Base-by-base conservation (phyloP, 2,797 vertebrate species). In the Threskiornis aethiopicus region DNA sequence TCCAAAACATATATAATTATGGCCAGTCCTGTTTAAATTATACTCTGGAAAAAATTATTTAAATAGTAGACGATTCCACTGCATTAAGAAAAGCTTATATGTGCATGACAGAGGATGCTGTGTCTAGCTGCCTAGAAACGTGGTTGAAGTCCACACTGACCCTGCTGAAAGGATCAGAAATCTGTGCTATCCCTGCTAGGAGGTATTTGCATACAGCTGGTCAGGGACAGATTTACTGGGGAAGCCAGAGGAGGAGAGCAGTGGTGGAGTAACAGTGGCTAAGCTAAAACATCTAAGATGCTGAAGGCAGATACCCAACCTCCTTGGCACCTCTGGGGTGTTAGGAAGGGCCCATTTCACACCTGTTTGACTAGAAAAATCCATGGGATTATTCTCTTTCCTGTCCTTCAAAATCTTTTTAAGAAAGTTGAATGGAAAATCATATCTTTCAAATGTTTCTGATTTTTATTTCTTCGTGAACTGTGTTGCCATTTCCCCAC, bases 1-100 rank as follows among this genome's bases (percentile, higher is more conserved):
- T 96, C 76, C 66, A 84, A 94, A 92, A 73, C 57, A 71, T 91
- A 69, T 59, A 89, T 89, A 92, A 95, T 96, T 95, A 89, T 77
- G 49, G 84, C 57, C 25, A 96, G 52, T 84, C 41, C 59, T 91
- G 14, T 87, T 95, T 84, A 88, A 96, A 95, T 85, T 90, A 87
- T 46, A n/a, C 37, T 81, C 52, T 83, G 92, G 91, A 90, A 97
- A 96, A 95, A 81, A 78, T 0, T 89, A 90, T 89, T 94, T 70
- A 81, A 90, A 42, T 71, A 79, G 39, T 82, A 93, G 78, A 92
- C 86, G 29, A 89, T 93, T 92, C 70, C 70, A 78, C 42, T 54
- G 46, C 26, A 49, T 69, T 93, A 89, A 59, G 78, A 91, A 93
- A 93, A 37, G 12, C 46, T 91, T 82, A 29, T 47, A 93, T 64